Conservation (phyloP, 2,113 vertebrate species). For the Nyctibius bracteatus region DNA sequence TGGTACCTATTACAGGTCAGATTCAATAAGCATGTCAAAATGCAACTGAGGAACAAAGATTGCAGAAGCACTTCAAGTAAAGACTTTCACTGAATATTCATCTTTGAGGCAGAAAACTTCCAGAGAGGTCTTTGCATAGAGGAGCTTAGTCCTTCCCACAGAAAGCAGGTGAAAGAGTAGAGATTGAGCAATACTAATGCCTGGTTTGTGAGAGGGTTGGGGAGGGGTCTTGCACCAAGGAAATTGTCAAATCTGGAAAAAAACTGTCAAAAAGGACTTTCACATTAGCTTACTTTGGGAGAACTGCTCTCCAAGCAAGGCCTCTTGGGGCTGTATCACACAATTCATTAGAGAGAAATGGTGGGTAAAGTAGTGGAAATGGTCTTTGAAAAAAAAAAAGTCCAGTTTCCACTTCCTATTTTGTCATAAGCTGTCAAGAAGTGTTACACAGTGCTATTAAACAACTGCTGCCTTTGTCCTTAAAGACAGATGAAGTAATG, state of each 20-base stretch:
- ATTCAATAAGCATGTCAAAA: not conserved
- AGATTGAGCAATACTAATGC: not conserved
- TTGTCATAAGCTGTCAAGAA: conserved; percentile 17
- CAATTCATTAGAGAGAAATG: not conserved
- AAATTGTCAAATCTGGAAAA: not conserved
- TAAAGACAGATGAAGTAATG: not conserved
- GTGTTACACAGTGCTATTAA: not conserved
- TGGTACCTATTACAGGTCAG: not conserved
- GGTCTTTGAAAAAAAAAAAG: not conserved
- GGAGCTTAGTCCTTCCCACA: not conserved
- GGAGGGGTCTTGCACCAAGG: not conserved
- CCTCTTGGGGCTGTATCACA: not conserved
- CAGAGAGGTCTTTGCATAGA: not conserved
- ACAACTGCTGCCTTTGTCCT: not conserved
- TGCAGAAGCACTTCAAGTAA: not conserved
- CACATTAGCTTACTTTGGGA: not conserved
- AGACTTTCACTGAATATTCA: not conserved
- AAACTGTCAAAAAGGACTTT: not conserved
- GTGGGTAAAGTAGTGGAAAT: not conserved
- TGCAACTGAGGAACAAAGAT: not conserved
- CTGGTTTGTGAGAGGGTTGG: not conserved
- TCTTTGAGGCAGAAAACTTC: not conserved
- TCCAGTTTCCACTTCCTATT: conserved; percentile 14
- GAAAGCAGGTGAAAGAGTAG: not conserved
- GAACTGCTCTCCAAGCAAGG: not conserved